phyloP scores from a whole-genome alignment of 2,797 vertebrate species.

The Stomatorhinus walkeri region DNA sequence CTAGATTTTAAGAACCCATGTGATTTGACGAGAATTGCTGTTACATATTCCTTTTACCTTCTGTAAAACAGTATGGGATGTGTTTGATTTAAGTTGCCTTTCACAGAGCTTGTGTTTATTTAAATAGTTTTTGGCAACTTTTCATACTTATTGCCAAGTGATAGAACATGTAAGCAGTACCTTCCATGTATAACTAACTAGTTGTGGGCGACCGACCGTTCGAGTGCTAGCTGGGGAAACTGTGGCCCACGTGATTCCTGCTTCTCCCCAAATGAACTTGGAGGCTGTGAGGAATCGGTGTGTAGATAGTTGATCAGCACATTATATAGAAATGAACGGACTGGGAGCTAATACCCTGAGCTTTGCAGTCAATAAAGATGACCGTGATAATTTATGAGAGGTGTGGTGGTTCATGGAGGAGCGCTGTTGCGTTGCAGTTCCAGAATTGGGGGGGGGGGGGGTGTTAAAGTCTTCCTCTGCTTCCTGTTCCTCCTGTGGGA shows the following conservation, averaged over 20 bases:
- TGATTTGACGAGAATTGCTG: neutral
- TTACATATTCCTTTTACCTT: neutral
- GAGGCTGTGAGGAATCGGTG: neutral
- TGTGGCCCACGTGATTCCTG: neutral
- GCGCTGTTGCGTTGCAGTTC: neutral
- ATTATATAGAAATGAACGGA: neutral
- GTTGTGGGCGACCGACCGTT: neutral
- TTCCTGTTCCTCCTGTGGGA: neutral
- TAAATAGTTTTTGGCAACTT: conserved; percentile 39
- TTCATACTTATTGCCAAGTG: conserved; percentile 49
- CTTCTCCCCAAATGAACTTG: neutral
- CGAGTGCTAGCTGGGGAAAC: neutral
- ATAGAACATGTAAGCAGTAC: conserved; percentile 33
- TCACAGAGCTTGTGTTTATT: conserved; percentile 54
- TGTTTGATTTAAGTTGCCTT: conserved; percentile 4
- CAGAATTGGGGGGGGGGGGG: neutral
- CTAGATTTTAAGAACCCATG: neutral
- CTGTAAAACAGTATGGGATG: neutral
- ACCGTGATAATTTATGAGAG: neutral
- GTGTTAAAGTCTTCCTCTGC: neutral
- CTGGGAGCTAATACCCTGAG: neutral
- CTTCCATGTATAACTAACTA: neutral
- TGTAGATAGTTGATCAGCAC: neutral
- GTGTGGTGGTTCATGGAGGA: neutral
- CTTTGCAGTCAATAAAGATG: neutral